phyloP scores from a whole-genome alignment of 2,113 vertebrate genomes.

The Kryptolebias marmoratus region DNA sequence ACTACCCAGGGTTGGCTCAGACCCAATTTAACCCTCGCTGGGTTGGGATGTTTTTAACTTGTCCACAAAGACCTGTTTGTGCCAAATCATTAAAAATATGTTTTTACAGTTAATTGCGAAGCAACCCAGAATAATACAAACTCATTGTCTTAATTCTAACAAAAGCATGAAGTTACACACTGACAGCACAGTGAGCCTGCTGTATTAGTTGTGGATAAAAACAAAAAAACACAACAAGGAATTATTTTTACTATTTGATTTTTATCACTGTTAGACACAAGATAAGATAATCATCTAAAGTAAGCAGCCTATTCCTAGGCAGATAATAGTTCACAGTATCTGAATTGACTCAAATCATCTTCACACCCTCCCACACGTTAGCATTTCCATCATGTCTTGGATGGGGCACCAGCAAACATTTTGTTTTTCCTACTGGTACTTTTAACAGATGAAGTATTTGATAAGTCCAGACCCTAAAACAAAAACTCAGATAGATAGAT shows the following conservation, averaged over 20 bases:
- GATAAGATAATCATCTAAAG: slow-evolving; percentile 49
- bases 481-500: neutral
- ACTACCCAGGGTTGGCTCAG: too few relatives aligned
- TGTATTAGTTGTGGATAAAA: neutral
- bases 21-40: too few relatives aligned
- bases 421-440: slow-evolving; percentile 21
- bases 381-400: slow-evolving; percentile 56
- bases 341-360: slow-evolving; percentile 59
- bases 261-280: slow-evolving; percentile 30
- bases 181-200: neutral
- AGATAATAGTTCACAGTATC: slow-evolving; percentile 42
- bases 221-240: neutral
- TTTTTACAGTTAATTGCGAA: neutral
- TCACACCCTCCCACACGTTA: slow-evolving; percentile 65
- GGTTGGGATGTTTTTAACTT: too few relatives aligned
- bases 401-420: slow-evolving; percentile 44
- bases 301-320: slow-evolving; percentile 52
- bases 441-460: too few relatives aligned
- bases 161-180: neutral
- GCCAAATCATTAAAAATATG: too few relatives aligned
- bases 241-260: slow-evolving; percentile 11
- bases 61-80: too few relatives aligned
- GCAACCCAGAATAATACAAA: neutral
- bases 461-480: too few relatives aligned
- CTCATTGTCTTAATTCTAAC: neutral